A percentile compares a stretch with the other conserved stretches of the same genome.
phyloP scores from a whole-genome alignment of 2,888 invertebrate genomes.

The Apotomis turbidana region DNA sequence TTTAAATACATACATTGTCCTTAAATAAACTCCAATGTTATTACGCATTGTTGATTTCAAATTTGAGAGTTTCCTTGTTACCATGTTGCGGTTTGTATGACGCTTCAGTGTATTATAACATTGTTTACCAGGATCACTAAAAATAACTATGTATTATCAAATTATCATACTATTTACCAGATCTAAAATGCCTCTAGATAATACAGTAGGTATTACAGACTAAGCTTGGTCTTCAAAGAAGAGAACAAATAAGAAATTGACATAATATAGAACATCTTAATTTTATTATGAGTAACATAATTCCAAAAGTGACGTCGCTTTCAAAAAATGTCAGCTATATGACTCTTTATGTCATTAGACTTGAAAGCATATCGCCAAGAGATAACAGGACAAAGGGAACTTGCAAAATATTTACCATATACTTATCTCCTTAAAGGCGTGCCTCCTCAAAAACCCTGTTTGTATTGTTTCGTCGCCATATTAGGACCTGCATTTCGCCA shows the following conservation, averaged over 20 bases:
- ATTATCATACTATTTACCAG: too few species aligned
- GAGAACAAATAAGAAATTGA: too few species aligned
- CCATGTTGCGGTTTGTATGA: not conserved
- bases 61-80: conserved; percentile 10
- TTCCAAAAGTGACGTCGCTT: too few species aligned
- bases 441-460: not conserved
- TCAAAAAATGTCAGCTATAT: not conserved
- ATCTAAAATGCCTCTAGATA: too few species aligned
- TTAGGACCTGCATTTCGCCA: not conserved
- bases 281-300: too few species aligned
- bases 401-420: conserved; percentile 8
- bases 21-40: conserved; percentile 19
- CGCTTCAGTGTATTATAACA: not conserved
- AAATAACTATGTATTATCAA: too few species aligned
- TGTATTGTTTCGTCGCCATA: not conserved
- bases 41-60: not conserved
- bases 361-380: not conserved
- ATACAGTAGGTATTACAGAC: too few species aligned
- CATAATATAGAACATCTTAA: too few species aligned
- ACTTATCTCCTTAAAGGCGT: conserved; percentile 4
- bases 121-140: not conserved
- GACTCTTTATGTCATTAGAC: not conserved
- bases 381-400: conserved; percentile 11
- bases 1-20: conserved; percentile 7
- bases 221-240: too few species aligned